phyloP scores from a whole-genome alignment of 2,113 vertebrate genomes.

The Gavia stellata region DNA sequence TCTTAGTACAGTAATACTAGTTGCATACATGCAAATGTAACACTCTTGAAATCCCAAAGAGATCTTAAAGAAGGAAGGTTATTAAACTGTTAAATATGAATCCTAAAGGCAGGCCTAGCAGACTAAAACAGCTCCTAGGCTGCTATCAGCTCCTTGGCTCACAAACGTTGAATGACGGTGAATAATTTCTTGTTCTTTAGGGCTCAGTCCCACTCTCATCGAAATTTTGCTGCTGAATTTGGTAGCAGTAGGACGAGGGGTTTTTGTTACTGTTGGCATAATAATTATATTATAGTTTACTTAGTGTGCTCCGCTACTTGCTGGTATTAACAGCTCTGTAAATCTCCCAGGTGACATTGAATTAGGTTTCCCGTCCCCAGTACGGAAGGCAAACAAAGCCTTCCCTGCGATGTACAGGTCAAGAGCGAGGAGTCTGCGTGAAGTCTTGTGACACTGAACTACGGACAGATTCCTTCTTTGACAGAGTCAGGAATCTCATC shows the following conservation, averaged over 20 bases:
- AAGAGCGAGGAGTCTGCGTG: not conserved
- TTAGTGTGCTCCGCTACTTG: not conserved
- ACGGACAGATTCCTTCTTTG: not conserved
- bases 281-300: not conserved
- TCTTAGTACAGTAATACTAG: not conserved
- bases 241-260: not conserved
- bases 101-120: not conserved
- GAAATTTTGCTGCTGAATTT: not conserved
- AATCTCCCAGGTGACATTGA: not conserved
- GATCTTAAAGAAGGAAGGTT: not conserved
- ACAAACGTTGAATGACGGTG: not conserved
- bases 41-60: not conserved
- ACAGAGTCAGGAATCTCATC: not conserved
- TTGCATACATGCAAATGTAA: not conserved
- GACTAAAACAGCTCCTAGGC: not conserved
- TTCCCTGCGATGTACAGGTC: not conserved
- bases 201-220: not conserved
- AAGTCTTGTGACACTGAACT: not conserved
- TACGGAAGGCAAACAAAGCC: not conserved
- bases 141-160: not conserved
- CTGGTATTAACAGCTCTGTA: not conserved
- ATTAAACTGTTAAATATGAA: not conserved
- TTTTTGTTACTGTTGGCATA: not conserved
- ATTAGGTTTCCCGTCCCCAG: not conserved
- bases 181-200: not conserved